Percentiles rank a stretch among this genome's conserved stretches.
Evolutionary conservation across 2,888 invertebrate genomes (phyloP).

Genomic region (Tipula vernalis): DNA sequence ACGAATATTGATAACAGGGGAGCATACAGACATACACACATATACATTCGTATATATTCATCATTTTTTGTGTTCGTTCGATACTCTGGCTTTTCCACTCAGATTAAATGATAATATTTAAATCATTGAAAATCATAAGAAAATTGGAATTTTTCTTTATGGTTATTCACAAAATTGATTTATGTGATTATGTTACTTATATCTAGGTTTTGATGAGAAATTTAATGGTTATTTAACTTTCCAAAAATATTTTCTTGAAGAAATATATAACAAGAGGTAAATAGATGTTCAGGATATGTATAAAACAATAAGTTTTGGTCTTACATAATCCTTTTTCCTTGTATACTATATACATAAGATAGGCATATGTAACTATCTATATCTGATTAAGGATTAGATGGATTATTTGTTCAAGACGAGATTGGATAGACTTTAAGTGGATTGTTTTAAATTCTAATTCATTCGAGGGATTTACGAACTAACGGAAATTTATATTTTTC

Average conservation of each 20-base stretch:
- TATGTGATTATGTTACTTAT: not conserved
- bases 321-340: not conserved
- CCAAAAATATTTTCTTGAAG: not conserved
- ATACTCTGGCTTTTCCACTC: not conserved
- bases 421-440: too few relatives aligned
- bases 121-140: not conserved
- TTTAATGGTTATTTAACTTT: not conserved
- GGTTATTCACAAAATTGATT: constrained; percentile 4
- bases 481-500: too few relatives aligned
- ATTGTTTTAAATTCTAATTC: too few relatives aligned
- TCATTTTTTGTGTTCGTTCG: not conserved
- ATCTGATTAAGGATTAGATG: too few relatives aligned
- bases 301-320: not conserved
- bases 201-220: not conserved
- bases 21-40: not conserved
- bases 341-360: not conserved
- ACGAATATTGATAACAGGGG: not conserved
- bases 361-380: too few relatives aligned
- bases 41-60: not conserved
- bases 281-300: not conserved
- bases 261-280: not conserved
- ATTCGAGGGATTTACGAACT: too few relatives aligned
- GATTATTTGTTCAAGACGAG: too few relatives aligned
- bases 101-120: constrained; percentile 4
- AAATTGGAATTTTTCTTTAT: not conserved